Evolutionary conservation across 1,140 invertebrate genomes (phyloP).

Genomic region (Drosophila bifasciata): DNA sequence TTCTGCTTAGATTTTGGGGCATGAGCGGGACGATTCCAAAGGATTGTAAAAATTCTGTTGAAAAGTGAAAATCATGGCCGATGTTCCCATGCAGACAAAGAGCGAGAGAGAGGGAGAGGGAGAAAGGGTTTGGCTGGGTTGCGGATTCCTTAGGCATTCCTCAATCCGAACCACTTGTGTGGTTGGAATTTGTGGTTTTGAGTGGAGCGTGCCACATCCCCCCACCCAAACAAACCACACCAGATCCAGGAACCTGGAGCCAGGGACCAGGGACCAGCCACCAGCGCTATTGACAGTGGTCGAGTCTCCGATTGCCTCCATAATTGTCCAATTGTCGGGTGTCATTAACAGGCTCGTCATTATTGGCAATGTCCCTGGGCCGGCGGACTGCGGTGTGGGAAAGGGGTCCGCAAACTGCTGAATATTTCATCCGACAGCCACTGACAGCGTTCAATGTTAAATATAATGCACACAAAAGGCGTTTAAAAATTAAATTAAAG

Average conservation of each 20-base stretch:
- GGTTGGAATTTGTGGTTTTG: conserved; percentile 39
- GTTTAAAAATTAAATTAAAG: conserved; percentile 82
- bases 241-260: no score
- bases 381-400: conserved; percentile 3
- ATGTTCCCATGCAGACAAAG: conserved; percentile 7
- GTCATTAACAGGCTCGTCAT: conserved; percentile 69
- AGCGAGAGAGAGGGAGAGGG: no score
- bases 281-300: no score
- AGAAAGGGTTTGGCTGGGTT: no score
- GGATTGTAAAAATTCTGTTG: conserved; percentile 37
- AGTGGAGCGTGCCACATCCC: conserved; percentile 10
- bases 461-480: conserved; percentile 70
- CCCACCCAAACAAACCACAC: background rate
- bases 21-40: conserved; percentile 12
- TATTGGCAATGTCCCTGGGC: conserved; percentile 44
- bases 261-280: no score
- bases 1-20: conserved; percentile 16
- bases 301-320: conserved; percentile 40
- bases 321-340: conserved; percentile 73
- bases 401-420: conserved; percentile 44
- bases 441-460: conserved; percentile 63
- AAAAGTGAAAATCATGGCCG: conserved; percentile 48
- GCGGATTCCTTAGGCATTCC: conserved; percentile 6
- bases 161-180: conserved; percentile 1
- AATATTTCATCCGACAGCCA: conserved; percentile 66